Base-by-base conservation (phyloP, 2,888 invertebrate genomes). In the Drepana falcataria region DNA sequence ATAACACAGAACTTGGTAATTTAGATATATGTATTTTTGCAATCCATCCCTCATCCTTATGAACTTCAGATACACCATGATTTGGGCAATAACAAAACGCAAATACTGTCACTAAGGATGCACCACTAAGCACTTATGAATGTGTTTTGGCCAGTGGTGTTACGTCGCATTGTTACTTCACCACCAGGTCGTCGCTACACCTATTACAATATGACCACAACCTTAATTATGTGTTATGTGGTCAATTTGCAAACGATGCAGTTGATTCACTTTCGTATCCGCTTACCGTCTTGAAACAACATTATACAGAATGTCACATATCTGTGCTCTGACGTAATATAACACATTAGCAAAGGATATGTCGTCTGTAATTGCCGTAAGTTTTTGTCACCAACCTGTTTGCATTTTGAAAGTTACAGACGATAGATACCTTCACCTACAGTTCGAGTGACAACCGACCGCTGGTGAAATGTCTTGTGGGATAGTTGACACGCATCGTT, bases 201-300 rank as follows among this genome's bases (percentile, higher is more conserved):
- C 4, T 40, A 3, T 40, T 21, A 21, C 37, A 44, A 9, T 44
- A 44, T 9, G 44, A 44, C 44, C 44, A 9, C 34, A 48, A 48
- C 7, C 48, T 48, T 2, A 4, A 48, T 48, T 48, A 34, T 48
- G 48, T 48, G 2, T 40, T 49, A 35, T 49, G 35, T 7, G 47
- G 7, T n/a, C 3, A 49, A 49, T 49, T 35, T 37, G 37, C 35
- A 37, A 40, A 35, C 34, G 21, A 47, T n/a, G 49, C 47, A 48
- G 34, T 44, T 4, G 35, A 34, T 53, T 53, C 48, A 56, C 59
- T 56, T 61, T 57, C 51, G 54, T 49, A 58, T 59, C 61, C 59
- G 61, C 58, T 59, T 62, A 33, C 49, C 49, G n/a, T 35, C 40
- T 9, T 2, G 7, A 47, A 33, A 40, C 33, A 7, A 33, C 51